These are phyloP conservation scores for Blomia tropicalis DNA, from an alignment of 2,888 invertebrate species.

Conservation along the genomic window DNA sequence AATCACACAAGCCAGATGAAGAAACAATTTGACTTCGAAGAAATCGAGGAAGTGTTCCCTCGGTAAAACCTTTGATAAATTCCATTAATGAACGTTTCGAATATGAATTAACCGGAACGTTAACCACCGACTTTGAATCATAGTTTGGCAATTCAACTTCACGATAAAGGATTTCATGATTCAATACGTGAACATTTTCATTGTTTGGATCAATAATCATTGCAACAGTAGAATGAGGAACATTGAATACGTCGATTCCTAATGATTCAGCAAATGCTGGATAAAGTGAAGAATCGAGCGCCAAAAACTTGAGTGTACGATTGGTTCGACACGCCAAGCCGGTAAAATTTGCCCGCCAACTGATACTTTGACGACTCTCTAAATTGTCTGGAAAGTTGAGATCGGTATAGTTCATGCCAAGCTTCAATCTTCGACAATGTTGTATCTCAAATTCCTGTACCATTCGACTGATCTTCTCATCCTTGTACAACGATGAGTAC, in stretches of 20 bases:
- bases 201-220: constrained; percentile 27
- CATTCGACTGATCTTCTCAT: constrained; percentile 29
- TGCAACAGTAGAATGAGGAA: constrained; percentile 29
- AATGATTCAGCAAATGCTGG: constrained; percentile 57
- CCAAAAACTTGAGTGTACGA: constrained; percentile 47
- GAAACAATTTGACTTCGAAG: constrained; percentile 33
- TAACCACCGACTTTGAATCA: neutral
- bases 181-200: constrained; percentile 23
- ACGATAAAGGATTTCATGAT: constrained; percentile 19
- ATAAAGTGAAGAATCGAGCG: constrained; percentile 55
- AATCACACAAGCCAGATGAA: constrained; percentile 26
- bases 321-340: constrained; percentile 42
- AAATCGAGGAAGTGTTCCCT: constrained; percentile 37
- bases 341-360: constrained; percentile 29
- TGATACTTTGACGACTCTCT: constrained; percentile 13
- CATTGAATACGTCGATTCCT: constrained; percentile 45
- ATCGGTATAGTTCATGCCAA: constrained; percentile 30
- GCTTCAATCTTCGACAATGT: constrained; percentile 27
- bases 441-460: constrained; percentile 27
- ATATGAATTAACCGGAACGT: constrained; percentile 1
- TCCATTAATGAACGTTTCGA: constrained; percentile 27
- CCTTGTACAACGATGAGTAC: constrained; percentile 14
- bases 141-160: constrained; percentile 15
- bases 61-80: constrained; percentile 41
- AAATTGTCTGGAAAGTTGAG: constrained; percentile 29